phyloP scores from a whole-genome alignment of 2,888 invertebrate species.

The Torymus aiolomorphi region DNA sequence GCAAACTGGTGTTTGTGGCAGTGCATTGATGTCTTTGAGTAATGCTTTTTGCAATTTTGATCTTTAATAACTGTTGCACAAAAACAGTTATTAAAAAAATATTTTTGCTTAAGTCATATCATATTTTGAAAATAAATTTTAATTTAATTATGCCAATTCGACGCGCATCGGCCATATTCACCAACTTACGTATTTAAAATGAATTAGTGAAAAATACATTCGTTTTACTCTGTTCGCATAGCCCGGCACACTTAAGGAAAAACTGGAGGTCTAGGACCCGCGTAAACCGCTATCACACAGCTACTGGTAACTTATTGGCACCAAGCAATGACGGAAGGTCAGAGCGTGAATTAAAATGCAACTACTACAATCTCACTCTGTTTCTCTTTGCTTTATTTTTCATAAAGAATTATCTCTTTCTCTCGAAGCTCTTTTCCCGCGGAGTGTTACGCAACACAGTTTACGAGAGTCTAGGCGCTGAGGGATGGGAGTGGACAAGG shows the following conservation, averaged over 20 bases:
- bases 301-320: background rate
- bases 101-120: no score
- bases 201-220: slow-evolving; percentile 47
- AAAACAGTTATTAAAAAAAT: slow-evolving; percentile 1
- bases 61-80: no score
- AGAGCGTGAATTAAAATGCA: background rate
- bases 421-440: slow-evolving; percentile 3
- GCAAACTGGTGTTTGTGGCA: slow-evolving; percentile 14
- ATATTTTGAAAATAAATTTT: no score
- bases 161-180: slow-evolving; percentile 11
- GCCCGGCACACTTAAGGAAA: slow-evolving; percentile 45
- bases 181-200: slow-evolving; percentile 39
- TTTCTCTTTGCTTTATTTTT: background rate
- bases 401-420: slow-evolving; percentile 12
- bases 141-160: no score
- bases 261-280: slow-evolving; percentile 65
- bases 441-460: slow-evolving; percentile 53
- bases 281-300: slow-evolving; percentile 60
- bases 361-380: slow-evolving; percentile 7
- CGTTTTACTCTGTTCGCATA: slow-evolving; percentile 27
- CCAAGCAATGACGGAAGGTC: background rate
- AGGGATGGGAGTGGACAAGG: slow-evolving; percentile 65
- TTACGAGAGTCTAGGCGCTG: slow-evolving; percentile 66
- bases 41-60: no score
- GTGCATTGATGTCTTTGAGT: background rate